Conservation (phyloP, 2,113 vertebrate species). For the Apistogramma diplotaenia region DNA sequence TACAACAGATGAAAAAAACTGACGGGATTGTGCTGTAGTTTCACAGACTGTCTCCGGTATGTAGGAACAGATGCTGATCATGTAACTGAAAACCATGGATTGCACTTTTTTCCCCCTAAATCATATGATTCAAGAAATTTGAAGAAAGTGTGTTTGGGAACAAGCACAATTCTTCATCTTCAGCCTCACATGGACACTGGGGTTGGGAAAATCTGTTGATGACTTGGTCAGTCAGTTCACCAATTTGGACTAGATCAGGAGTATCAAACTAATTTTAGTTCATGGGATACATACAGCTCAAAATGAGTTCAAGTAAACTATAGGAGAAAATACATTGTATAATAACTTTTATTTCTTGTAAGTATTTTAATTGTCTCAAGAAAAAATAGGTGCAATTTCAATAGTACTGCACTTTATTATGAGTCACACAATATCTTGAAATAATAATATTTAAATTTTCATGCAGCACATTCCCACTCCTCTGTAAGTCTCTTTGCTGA, state of each 20-base stretch:
- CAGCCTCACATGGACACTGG: not conserved
- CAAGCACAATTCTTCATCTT: not conserved
- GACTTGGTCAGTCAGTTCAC: not conserved
- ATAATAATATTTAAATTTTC: fast-evolving
- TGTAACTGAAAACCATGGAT: not conserved
- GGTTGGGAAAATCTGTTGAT: not conserved
- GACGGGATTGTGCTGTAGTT: not conserved
- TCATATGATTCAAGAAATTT: not conserved
- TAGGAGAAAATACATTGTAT: not conserved
- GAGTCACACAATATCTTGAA: not conserved
- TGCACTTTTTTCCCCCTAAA: fast-evolving
- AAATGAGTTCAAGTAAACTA: not conserved
- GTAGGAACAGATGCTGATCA: not conserved
- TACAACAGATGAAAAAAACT: not conserved
- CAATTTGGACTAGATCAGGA: not conserved
- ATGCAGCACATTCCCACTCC: not conserved
- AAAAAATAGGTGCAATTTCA: not conserved
- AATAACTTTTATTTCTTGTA: not conserved
- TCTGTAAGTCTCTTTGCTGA: not conserved
- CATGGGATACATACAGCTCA: not conserved
- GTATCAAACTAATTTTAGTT: not conserved
- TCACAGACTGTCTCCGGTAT: not conserved
- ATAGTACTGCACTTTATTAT: not conserved
- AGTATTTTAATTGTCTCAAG: not conserved
- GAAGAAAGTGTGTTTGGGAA: not conserved